Evolutionary conservation across 2,113 vertebrate species (phyloP), one percentile per base, ranked within the genome.

Genomic region (Pollachius pollachius): DNA sequence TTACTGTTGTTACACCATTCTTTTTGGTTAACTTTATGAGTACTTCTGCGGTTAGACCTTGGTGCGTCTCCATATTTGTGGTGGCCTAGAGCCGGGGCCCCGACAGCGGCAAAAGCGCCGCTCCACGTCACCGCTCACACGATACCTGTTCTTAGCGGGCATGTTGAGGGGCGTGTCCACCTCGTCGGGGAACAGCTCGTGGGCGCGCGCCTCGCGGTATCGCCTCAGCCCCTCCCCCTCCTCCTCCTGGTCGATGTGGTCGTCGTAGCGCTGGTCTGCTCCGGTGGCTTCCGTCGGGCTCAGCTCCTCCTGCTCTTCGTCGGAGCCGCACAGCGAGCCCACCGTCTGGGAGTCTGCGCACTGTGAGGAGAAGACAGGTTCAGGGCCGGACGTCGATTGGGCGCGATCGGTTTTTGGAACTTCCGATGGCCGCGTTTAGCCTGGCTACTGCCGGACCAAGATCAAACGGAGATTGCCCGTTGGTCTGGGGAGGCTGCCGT

Each of bases 111-210:
- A 23, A 23, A 23, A 23, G 30, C 30, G 30, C 30, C 30, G 4
- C 30, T 4, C 4, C 30, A 34, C 30, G 30, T 34, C 30, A 4
- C 30, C 2, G 30, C 4, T 34, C 30, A 48, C 41, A 57, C 15
- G 4, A 79, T 52, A 98, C 97, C 97, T 91, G 80, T 92, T 89
- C 84, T 92, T 93, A 62, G 96, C 95, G 9, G 91, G 21, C 7
- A 88, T 52, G 0, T 97, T 94, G 0, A 94, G 88, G 0, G 97
- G 97, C 0, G 97, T 99, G 87, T 99, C 97, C 84, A 99, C 89
- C 89, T 99, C 97, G 70, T 99, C 97, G 0, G 97, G 97, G 79
- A 99, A 99, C 93, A 96, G 92, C 69, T 95, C 94, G 74, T 99
- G 94, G 60, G 95, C 86, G 15, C 96, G 92, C 69, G 97, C 94